These are phyloP conservation scores for Sternarchorhynchus goeldii DNA, from an alignment of 2,797 vertebrate species.

Conservation along the genomic window DNA sequence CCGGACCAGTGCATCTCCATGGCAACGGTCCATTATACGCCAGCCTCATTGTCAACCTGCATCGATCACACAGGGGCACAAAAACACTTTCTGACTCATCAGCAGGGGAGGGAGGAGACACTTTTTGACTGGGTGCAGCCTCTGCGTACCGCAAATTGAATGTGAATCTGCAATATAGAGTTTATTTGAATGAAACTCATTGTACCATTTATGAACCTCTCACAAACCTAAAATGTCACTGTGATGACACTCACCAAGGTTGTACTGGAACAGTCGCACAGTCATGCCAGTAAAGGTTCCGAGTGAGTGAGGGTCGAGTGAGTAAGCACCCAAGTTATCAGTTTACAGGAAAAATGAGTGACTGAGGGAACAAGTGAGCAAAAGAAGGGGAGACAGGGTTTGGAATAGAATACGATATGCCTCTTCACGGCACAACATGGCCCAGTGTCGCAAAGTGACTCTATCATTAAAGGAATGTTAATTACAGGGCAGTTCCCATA, in stretches of 20 bases:
- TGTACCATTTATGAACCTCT: slow-evolving; percentile 24
- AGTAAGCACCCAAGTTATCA: slow-evolving; percentile 56
- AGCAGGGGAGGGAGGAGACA: neutral
- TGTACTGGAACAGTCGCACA: no score
- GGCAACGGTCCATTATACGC: slow-evolving; percentile 20
- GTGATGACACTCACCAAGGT: neutral
- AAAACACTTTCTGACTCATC: slow-evolving; percentile 16
- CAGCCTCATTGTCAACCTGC: neutral
- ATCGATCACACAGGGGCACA: slow-evolving; percentile 10
- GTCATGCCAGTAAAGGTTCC: neutral
- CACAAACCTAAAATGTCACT: neutral
- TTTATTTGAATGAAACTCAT: slow-evolving; percentile 25
- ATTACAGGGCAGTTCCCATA: slow-evolving; percentile 41
- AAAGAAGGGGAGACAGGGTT: neutral
- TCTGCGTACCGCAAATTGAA: slow-evolving; percentile 26
- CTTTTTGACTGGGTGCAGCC: neutral
- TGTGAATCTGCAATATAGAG: slow-evolving; percentile 18
- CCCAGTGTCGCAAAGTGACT: neutral
- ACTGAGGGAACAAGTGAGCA: slow-evolving; percentile 20
- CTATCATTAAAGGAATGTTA: slow-evolving; percentile 54
- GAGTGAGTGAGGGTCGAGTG: neutral
- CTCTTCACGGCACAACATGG: neutral
- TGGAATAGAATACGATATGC: neutral
- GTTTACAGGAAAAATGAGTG: slow-evolving; percentile 61
- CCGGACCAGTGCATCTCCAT: neutral